phyloP scores from a whole-genome alignment of 92 coral and sea anemone species.

The Parazoanthus atlanticus region DNA sequence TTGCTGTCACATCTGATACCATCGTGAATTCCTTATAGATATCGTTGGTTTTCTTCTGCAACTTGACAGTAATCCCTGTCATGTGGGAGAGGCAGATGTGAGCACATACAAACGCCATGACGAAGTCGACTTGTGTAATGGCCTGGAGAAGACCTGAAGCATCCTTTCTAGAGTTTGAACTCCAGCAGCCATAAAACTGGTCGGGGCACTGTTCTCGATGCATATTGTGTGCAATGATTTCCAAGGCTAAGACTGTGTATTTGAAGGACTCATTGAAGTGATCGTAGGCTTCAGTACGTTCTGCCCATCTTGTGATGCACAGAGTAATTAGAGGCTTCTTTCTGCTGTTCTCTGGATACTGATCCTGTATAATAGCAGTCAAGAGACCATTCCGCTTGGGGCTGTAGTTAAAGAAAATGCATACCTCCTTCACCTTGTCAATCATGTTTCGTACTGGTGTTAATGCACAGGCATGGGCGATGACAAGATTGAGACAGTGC shows the following conservation, averaged over 20 bases:
- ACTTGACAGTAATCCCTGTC: constrained; percentile 51
- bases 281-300: constrained; percentile 41
- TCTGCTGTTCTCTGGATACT: constrained; percentile 52
- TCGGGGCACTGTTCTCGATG: constrained; percentile 59
- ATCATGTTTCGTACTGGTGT: constrained; percentile 27
- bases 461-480: constrained; percentile 41
- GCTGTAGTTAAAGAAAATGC: constrained; percentile 46
- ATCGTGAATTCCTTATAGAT: constrained; percentile 48
- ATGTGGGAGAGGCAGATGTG: constrained; percentile 49
- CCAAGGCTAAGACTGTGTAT: constrained; percentile 54
- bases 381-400: constrained; percentile 57
- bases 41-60: constrained; percentile 58
- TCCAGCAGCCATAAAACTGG: constrained; percentile 57
- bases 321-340: constrained; percentile 55
- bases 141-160: constrained; percentile 44
- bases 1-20: constrained; percentile 47
- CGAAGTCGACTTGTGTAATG: constrained; percentile 39
- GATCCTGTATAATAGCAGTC: constrained; percentile 53
- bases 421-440: constrained; percentile 49
- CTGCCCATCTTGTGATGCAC: constrained; percentile 44
- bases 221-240: constrained; percentile 56
- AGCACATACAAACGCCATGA: constrained; percentile 19
- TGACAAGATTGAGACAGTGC: constrained; percentile 46
- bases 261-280: constrained; percentile 48
- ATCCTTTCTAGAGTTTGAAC: constrained; percentile 43